Conservation (phyloP, 1,140 invertebrate genomes). For the Oncopodura yosiiana region DNA sequence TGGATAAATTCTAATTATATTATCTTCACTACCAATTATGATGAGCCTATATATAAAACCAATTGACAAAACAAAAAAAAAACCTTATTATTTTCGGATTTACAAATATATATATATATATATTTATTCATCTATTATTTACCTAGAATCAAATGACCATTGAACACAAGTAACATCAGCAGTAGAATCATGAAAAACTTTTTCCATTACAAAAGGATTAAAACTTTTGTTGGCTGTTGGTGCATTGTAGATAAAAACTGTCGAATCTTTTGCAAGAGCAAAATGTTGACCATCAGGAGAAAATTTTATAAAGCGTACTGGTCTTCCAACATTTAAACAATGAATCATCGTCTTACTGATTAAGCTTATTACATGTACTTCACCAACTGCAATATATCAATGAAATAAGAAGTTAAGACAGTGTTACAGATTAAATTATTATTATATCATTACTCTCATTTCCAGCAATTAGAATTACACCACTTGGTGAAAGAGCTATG, state of each 20-base stretch:
- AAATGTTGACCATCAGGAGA: slow-evolving; percentile 89
- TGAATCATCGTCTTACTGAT: slow-evolving; percentile 73
- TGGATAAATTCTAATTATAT: slow-evolving; percentile 66
- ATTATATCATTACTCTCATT: slow-evolving; percentile 63
- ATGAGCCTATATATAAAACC: slow-evolving; percentile 49
- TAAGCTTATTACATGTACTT: slow-evolving; percentile 77
- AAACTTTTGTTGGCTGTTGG: slow-evolving; percentile 68
- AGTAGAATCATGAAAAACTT: slow-evolving; percentile 65
- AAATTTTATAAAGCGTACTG: slow-evolving; percentile 72
- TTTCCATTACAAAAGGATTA: slow-evolving; percentile 77
- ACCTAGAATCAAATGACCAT: slow-evolving; percentile 84
- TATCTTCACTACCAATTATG: slow-evolving; percentile 77
- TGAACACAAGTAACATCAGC: slow-evolving; percentile 72
- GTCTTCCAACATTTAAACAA: slow-evolving; percentile 68
- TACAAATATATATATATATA: not conserved
- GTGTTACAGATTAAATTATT: not conserved
- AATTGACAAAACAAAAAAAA: slow-evolving; percentile 4
- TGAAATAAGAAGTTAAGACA: slow-evolving; percentile 16
- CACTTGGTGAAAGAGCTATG: slow-evolving; percentile 80
- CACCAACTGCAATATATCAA: slow-evolving; percentile 56
- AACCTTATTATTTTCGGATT: not conserved
- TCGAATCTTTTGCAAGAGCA: slow-evolving; percentile 74
- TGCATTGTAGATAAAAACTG: slow-evolving; percentile 74
- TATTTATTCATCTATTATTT: not conserved
- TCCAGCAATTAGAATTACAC: slow-evolving; percentile 66